Evolutionary conservation across 2,797 vertebrate species (phyloP).

Genomic region (Sarcoramphus papa): DNA sequence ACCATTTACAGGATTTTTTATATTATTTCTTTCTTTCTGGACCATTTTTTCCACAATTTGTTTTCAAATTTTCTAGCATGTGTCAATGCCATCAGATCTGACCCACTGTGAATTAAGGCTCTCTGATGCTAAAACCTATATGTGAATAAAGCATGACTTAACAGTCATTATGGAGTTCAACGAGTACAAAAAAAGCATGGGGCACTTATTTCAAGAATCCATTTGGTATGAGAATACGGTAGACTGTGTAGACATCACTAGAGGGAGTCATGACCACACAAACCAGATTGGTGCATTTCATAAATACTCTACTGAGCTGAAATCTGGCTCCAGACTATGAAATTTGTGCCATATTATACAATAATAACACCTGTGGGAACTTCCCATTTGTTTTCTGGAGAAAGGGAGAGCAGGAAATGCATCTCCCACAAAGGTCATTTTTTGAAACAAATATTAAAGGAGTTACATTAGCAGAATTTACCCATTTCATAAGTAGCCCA

Average conservation of each 20-base stretch:
- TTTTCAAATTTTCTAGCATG: background rate
- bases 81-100: background rate
- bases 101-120: background rate
- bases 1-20: background rate
- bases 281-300: background rate
- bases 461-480: background rate
- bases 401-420: background rate
- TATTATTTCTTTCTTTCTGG: background rate
- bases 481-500: background rate
- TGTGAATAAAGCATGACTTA: background rate
- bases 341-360: background rate
- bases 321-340: background rate
- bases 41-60: background rate
- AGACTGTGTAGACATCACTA: conserved; percentile 23
- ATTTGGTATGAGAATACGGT: background rate
- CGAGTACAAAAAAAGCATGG: background rate
- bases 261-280: conserved; percentile 51
- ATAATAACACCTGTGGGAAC: background rate
- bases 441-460: background rate
- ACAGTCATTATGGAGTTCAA: background rate
- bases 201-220: background rate
- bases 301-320: background rate
- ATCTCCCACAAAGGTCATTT: background rate
- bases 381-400: background rate
- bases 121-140: background rate